Percentiles rank a stretch among this genome's conserved stretches.
Evolutionary conservation across 2,888 invertebrate species (phyloP).

Genomic region (Cephus spinipes): DNA sequence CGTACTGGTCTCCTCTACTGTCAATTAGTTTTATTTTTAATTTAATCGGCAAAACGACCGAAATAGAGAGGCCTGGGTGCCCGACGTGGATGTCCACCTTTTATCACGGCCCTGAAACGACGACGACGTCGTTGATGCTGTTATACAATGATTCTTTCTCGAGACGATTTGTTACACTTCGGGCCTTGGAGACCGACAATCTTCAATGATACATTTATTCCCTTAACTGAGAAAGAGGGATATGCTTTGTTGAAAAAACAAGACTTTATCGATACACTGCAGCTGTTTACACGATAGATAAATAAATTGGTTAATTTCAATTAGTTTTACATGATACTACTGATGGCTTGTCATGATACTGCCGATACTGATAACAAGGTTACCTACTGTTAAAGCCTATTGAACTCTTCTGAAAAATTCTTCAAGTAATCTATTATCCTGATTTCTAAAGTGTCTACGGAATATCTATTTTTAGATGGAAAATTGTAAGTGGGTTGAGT

Average conservation of each 20-base stretch:
- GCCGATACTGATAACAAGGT: background rate
- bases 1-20: background rate
- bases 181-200: background rate
- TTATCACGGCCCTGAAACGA: slow-evolving; percentile 29
- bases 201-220: background rate
- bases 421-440: background rate
- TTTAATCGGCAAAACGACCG: background rate
- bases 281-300: background rate
- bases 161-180: background rate
- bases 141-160: slow-evolving; percentile 34
- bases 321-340: background rate
- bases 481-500: background rate
- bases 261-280: background rate
- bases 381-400: background rate
- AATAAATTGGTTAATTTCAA: background rate
- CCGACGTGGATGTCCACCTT: slow-evolving; percentile 11
- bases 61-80: slow-evolving; percentile 1
- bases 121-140: slow-evolving; percentile 12
- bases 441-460: background rate
- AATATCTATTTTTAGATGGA: background rate
- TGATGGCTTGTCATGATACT: background rate
- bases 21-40: slow-evolving; percentile 2
- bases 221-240: background rate
- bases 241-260: background rate
- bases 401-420: background rate